A percentile compares a stretch with the other conserved stretches of the same genome.
These are phyloP conservation scores for Heliconius nattereri DNA, from an alignment of 1,140 invertebrate species.

Conservation along the genomic window DNA sequence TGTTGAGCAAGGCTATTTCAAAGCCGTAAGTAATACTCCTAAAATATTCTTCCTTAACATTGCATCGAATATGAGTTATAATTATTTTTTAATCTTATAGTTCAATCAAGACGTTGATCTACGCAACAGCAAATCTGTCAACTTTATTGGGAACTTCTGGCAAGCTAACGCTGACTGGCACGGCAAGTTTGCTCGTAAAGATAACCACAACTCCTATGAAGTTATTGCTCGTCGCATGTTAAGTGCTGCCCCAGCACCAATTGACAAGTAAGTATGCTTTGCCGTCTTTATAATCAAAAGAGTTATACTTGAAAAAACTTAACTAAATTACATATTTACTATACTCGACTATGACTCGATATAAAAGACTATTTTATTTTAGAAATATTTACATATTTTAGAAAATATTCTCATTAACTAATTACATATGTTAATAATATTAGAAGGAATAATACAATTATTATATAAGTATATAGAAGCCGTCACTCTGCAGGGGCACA, in stretches of 20 bases:
- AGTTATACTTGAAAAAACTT: no score
- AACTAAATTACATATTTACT: no score
- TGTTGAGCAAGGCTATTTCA: slow-evolving; percentile 62
- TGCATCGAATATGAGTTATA: no score
- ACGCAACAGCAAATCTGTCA: slow-evolving; percentile 67
- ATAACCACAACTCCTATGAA: slow-evolving; percentile 82
- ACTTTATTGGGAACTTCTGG: slow-evolving; percentile 85
- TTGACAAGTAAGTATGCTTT: slow-evolving; percentile 52
- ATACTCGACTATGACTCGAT: no score
- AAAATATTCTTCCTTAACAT: background rate
- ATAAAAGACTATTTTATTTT: no score
- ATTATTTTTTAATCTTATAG: slow-evolving; percentile 44
- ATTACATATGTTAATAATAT: no score
- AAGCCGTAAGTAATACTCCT: slow-evolving; percentile 56
- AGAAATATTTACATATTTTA: no score
- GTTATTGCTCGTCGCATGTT: slow-evolving; percentile 75
- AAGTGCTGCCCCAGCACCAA: slow-evolving; percentile 55
- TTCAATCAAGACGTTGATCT: slow-evolving; percentile 72
- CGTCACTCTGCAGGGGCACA: no score
- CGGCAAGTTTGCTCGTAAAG: slow-evolving; percentile 82
- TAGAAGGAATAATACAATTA: no score
- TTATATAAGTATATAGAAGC: no score
- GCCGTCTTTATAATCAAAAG: no score
- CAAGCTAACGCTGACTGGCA: slow-evolving; percentile 85
- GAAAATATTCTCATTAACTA: no score